Evolutionary conservation across 2,797 vertebrate genomes (phyloP), one percentile per base, ranked within the genome.

Genomic region (Hippocampus kuda): DNA sequence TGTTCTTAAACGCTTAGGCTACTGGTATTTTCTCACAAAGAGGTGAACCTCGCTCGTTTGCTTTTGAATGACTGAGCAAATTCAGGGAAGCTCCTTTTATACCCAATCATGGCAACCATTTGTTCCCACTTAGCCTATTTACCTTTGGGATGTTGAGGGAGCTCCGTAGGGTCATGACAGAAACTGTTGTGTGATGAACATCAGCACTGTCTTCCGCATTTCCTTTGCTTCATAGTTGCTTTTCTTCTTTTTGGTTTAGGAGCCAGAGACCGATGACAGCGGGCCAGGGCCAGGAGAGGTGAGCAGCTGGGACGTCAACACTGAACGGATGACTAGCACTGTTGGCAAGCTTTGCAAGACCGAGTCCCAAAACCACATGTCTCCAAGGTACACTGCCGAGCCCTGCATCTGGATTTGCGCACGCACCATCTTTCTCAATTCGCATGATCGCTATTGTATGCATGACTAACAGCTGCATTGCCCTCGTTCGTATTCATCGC

Each of bases 331-430:
- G n/a, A 85, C 89, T 66, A 82, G 85, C 87, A 79, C 86, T 11
- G 79, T 89, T 68, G 90, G 89, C 72, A 93, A 93, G 70, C 91
- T 94, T 76, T 89, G 87, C 84, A 93, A 93, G 82, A 90, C 92
- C 0, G 93, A 94, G 82, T 93, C 93, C 44, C 93, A 93, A 76
- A 93, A 90, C 70, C 91, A 91, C 86, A 91, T 92, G 89, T 93
- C 93, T 57, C 92, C 92, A 62, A 92, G 92, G 92, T 93, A 91
- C 70, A 56, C 20, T 0, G 44, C 73, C 57, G 44, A 67, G 62
- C 66, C 8, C 53, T 44, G 18, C 67, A 73, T 72, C 63, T 73
- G 73, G 57, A 66, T 72, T 68, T 44, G 34, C 49, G 24, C 56
- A 57, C 42, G 65, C 49, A 60, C 20, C 34, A 41, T 22, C 42